Evolutionary conservation across 1,140 invertebrate genomes (phyloP), one percentile per base, ranked within the genome.

Genomic region (Chironomus tepperi): DNA sequence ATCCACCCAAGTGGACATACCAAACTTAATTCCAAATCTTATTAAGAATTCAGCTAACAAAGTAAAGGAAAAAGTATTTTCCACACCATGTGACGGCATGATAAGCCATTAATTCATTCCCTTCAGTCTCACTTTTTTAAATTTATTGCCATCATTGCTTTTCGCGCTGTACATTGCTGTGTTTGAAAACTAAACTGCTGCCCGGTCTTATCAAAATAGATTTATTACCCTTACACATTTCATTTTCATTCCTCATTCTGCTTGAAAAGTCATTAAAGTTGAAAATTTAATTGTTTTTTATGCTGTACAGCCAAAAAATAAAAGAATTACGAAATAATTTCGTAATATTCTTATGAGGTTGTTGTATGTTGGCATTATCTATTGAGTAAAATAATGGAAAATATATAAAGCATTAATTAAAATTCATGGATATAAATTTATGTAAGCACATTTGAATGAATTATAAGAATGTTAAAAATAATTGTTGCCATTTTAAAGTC

Each of bases 401-500:
- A 34, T 34, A 34, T 34, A 34, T 34, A 34, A 34, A 34, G 24
- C 24, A 34, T 34, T 34, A 34, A 34, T 34, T 34, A 34, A 34
- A 34, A 34, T 34, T 34, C 24, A 34, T 34, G 24, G 24, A 34
- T 34, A 34, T 34, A 34, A 34, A 34, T 34, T 34, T 34, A 34
- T 34, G 24, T 34, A 34, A 34, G 24, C 24, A 34, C 24, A 34
- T 34, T 34, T 34, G 24, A 34, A 34, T 34, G 24, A 34, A 34
- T 34, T 34, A 34, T 34, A 34, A 34, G 24, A 34, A 34, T 34
- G 24, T 34, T 34, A 5, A 34, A 57, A 57, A 57, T 57, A 57
- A 57, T 57, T 57, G 47, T 57, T 57, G 47, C 12, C 47, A 57
- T 57, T 57, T 57, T 57, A 57, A 57, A 57, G 47, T 57, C n/a